Evolutionary conservation across 1,140 invertebrate species (phyloP).

Genomic region (Ladona fulva): DNA sequence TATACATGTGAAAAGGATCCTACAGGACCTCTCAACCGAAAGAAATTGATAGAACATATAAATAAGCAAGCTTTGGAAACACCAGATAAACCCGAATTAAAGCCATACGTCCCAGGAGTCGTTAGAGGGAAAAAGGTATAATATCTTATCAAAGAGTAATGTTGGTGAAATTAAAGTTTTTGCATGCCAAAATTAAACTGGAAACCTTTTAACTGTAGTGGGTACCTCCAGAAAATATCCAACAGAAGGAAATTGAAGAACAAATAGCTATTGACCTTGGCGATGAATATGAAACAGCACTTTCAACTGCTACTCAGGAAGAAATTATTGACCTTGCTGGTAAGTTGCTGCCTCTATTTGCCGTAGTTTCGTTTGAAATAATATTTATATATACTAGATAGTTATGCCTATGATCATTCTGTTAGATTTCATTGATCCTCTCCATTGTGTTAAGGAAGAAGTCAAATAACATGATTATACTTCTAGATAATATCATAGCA

Average conservation of each 20-base stretch:
- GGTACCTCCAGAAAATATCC: constrained; percentile 68
- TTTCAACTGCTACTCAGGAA: constrained; percentile 84
- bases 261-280: constrained; percentile 87
- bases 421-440: too few relatives aligned
- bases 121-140: constrained; percentile 82
- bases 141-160: constrained; percentile 16
- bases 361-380: too few relatives aligned
- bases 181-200: not conserved
- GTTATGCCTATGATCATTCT: too few relatives aligned
- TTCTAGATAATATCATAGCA: too few relatives aligned
- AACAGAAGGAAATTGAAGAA: constrained; percentile 74
- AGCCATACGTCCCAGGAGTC: constrained; percentile 83
- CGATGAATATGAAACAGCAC: constrained; percentile 92
- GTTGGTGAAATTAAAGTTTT: not conserved
- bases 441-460: too few relatives aligned
- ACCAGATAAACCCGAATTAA: constrained; percentile 91
- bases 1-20: constrained; percentile 92
- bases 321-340: constrained; percentile 98
- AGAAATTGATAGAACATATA: constrained; percentile 94
- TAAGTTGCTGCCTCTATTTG: constrained; percentile 36
- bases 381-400: too few relatives aligned
- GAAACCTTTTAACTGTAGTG: constrained; percentile 49
- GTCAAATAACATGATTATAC: too few relatives aligned
- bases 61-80: constrained; percentile 96
- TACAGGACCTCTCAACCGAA: constrained; percentile 91